Percentiles rank a stretch among this genome's conserved stretches.
Conservation (phyloP, 2,888 invertebrate species). For the Azorinus chamasolen region DNA sequence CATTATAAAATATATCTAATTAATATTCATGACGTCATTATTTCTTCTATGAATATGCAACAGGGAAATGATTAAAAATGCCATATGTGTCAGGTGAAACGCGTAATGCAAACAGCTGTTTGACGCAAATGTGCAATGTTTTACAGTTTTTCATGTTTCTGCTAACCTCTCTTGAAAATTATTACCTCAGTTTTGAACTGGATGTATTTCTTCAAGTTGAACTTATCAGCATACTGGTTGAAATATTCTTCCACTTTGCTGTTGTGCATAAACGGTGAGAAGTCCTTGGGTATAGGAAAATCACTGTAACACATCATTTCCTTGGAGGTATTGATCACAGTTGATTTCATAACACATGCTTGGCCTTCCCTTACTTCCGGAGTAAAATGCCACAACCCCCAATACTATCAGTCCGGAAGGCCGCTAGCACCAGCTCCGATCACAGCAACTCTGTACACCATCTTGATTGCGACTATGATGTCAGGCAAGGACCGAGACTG, state of each 20-base stretch:
- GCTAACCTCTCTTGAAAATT: no score
- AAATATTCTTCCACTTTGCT: conserved; percentile 82
- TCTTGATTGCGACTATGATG: background rate
- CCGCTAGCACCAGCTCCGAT: conserved; percentile 82
- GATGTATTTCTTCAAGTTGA: conserved; percentile 80
- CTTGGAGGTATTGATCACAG: conserved; percentile 84
- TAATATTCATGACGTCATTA: no score
- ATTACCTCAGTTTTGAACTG: conserved; percentile 76
- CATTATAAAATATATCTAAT: conserved; percentile 16
- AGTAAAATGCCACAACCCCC: conserved; percentile 84
- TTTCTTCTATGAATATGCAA: no score
- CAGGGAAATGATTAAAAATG: no score
- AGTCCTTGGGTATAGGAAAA: conserved; percentile 83
- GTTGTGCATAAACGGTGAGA: conserved; percentile 85
- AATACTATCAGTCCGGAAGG: conserved; percentile 73
- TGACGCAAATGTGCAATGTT: no score
- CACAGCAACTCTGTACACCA: conserved; percentile 67
- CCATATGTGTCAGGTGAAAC: no score
- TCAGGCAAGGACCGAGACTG: no score
- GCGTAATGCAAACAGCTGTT: no score
- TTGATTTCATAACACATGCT: conserved; percentile 83
- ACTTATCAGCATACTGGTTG: conserved; percentile 82
- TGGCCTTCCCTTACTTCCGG: conserved; percentile 71
- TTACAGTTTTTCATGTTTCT: no score
- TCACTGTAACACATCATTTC: conserved; percentile 85